Evolutionary conservation across 2,113 vertebrate genomes (phyloP).

Genomic region (Grantiella picta): DNA sequence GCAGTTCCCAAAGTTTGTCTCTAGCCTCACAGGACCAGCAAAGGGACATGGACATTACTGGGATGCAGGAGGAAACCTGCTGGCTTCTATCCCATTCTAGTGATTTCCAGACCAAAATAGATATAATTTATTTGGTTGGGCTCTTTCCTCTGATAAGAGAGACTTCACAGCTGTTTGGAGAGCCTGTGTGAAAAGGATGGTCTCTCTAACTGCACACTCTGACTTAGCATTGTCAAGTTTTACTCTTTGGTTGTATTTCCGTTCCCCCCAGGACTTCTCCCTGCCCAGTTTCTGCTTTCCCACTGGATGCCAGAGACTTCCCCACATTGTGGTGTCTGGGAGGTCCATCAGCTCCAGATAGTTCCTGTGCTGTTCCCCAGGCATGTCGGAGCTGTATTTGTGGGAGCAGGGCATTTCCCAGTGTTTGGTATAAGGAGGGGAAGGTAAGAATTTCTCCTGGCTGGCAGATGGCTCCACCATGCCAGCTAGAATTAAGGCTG

Average conservation of each 20-base stretch:
- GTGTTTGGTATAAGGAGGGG: not conserved
- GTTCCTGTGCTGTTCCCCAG: not conserved
- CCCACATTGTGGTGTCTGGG: rapidly evolving
- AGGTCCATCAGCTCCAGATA: not conserved
- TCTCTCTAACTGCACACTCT: not conserved
- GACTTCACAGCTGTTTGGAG: not conserved
- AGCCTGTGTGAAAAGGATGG: not conserved
- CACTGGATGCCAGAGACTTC: not conserved
- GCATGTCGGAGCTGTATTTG: not conserved
- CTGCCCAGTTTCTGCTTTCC: not conserved
- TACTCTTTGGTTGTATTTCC: not conserved
- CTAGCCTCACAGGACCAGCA: not conserved
- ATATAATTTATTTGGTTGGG: not conserved
- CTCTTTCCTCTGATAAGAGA: not conserved
- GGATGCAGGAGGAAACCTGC: not conserved
- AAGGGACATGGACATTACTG: rapidly evolving
- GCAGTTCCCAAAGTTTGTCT: not conserved
- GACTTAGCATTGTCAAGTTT: not conserved
- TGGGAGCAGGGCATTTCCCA: not conserved
- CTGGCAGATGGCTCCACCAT: not conserved
- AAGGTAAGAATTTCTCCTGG: not conserved
- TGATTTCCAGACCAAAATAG: not conserved
- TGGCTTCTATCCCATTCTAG: rapidly evolving
- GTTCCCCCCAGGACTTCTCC: not conserved
- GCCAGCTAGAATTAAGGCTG: not conserved